A percentile compares a stretch with the other conserved stretches of the same genome.
phyloP scores from a whole-genome alignment of 2,113 vertebrate species.

The Tangachromis dhanisi region DNA sequence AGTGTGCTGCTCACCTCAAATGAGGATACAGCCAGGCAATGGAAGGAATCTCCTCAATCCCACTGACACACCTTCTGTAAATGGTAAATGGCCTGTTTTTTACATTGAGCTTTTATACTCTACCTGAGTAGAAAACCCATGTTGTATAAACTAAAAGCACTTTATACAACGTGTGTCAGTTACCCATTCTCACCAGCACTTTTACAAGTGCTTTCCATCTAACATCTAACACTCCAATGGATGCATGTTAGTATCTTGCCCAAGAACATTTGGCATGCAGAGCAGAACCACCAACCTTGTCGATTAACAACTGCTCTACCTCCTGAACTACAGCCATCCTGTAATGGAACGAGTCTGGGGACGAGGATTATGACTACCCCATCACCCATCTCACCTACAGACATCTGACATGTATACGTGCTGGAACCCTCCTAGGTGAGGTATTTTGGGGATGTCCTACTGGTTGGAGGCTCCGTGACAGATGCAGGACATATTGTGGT shows the following conservation, averaged over 20 bases:
- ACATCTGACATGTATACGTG: neutral
- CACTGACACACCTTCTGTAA: neutral
- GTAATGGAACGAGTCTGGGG: neutral
- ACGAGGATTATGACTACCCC: neutral
- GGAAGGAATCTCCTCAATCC: neutral
- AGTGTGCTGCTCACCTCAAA: neutral
- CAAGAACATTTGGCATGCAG: rapidly evolving
- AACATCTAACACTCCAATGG: neutral
- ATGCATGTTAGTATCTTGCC: neutral
- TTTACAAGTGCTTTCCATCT: neutral
- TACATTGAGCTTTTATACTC: neutral
- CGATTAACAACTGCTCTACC: neutral
- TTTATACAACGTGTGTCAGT: neutral
- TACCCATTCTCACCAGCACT: neutral
- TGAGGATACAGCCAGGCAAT: neutral
- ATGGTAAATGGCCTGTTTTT: neutral
- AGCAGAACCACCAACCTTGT: neutral
- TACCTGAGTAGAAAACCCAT: neutral
- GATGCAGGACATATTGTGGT: neutral
- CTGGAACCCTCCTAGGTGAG: neutral
- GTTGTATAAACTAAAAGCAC: neutral
- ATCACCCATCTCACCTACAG: neutral
- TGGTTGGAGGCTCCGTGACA: neutral
- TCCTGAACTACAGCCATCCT: neutral
- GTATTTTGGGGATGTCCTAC: neutral